These are phyloP conservation scores for Drosophila bipectinata DNA, from an alignment of 1,140 invertebrate species.

Conservation along the genomic window DNA sequence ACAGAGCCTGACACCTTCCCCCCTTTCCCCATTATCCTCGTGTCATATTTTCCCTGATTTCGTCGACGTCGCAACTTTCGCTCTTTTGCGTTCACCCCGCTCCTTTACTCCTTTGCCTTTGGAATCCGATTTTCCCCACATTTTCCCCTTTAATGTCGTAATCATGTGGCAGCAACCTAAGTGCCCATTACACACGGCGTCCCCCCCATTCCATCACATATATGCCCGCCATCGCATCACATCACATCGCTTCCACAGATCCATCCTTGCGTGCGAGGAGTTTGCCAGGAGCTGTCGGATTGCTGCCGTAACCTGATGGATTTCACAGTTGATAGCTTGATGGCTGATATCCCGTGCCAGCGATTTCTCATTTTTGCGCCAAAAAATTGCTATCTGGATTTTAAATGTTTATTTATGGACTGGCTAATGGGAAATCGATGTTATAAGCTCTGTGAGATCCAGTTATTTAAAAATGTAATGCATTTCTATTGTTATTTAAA, in stretches of 20 bases:
- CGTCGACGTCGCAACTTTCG: conserved; percentile 36
- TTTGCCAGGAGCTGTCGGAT: conserved; percentile 37
- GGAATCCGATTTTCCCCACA: conserved; percentile 16
- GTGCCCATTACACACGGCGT: conserved; percentile 53
- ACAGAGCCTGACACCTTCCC: background rate
- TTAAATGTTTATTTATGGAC: background rate
- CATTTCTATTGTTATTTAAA: background rate
- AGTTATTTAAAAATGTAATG: background rate
- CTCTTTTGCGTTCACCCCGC: conserved; percentile 16
- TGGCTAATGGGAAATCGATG: conserved; percentile 24
- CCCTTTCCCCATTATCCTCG: background rate
- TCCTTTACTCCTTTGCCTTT: background rate
- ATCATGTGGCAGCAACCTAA: conserved; percentile 55
- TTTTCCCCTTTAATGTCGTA: conserved; percentile 49
- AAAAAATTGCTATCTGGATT: conserved; percentile 3
- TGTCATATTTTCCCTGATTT: conserved; percentile 39
- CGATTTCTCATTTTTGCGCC: conserved; percentile 23
- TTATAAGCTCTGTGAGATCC: background rate
- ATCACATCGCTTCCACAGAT: conserved; percentile 2
- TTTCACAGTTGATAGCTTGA: conserved; percentile 46
- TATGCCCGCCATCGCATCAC: background rate
- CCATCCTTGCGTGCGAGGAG: conserved; percentile 15
- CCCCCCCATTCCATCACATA: background rate
- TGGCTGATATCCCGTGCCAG: conserved; percentile 22
- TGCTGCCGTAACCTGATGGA: conserved; percentile 34